Conservation (phyloP, 2,797 vertebrate genomes). For the Naso thynnoides region DNA sequence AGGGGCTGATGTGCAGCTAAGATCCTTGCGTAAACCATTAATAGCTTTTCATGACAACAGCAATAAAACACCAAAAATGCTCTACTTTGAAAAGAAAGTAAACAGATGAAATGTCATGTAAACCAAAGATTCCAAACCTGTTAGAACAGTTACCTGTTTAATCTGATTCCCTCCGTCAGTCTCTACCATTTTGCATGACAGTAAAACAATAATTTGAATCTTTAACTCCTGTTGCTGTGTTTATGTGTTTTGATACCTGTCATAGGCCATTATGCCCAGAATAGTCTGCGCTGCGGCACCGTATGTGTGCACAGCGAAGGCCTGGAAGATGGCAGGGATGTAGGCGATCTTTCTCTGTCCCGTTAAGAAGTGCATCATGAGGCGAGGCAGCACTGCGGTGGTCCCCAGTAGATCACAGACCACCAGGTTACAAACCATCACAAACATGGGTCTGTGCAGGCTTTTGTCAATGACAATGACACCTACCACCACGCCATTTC, state of each 20-base stretch:
- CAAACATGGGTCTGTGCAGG: conserved; percentile 76
- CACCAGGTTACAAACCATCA: conserved; percentile 67
- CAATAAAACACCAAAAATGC: neutral
- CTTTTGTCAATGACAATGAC: conserved; percentile 55
- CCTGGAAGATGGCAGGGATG: conserved; percentile 59
- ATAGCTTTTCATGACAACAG: neutral
- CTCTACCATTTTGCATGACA: neutral
- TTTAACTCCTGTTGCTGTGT: neutral
- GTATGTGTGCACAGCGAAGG: conserved; percentile 58
- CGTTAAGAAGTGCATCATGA: conserved; percentile 68
- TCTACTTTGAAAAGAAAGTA: neutral
- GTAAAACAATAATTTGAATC: neutral
- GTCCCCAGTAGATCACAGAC: conserved; percentile 70
- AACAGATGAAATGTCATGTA: neutral
- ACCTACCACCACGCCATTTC: conserved; percentile 56
- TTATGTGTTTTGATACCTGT: conserved; percentile 52
- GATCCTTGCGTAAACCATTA: neutral
- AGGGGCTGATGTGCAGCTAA: neutral
- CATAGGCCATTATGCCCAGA: conserved; percentile 69
- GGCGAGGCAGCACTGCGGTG: conserved; percentile 52
- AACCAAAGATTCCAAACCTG: no score
- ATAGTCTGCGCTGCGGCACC: conserved; percentile 58
- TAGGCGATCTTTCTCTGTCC: conserved; percentile 65
- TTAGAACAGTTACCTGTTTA: neutral
- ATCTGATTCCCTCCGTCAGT: neutral